Conservation (phyloP, 2,113 vertebrate species). For the Drymodes brunneopygia region DNA sequence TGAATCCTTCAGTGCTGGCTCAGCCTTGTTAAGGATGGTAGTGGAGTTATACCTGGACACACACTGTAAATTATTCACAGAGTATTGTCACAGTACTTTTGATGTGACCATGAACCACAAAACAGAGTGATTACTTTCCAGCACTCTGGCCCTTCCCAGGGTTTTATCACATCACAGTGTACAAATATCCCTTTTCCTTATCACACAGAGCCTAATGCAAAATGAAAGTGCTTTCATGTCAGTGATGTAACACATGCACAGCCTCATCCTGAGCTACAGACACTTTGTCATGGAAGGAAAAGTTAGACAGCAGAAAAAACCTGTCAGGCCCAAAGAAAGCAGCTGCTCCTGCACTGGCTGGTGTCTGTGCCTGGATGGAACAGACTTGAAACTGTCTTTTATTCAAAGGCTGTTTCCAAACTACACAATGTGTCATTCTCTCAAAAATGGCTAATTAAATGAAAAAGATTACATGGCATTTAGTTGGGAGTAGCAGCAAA, state of each 20-base stretch:
- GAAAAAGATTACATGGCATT: background rate
- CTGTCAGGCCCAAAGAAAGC: background rate
- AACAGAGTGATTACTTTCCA: background rate
- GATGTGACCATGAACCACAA: background rate
- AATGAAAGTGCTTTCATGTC: background rate
- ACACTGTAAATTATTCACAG: background rate
- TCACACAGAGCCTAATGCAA: rapidly evolving
- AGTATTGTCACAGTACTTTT: background rate
- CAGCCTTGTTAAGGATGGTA: background rate
- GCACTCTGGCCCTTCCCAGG: background rate
- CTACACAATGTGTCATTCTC: background rate
- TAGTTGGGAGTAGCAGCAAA: background rate
- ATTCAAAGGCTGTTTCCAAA: background rate
- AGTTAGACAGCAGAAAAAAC: background rate
- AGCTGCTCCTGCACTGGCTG: background rate
- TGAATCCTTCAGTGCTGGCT: background rate
- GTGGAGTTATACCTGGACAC: background rate
- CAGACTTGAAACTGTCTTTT: background rate
- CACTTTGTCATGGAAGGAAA: background rate
- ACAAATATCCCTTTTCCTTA: background rate
- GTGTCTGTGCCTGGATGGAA: background rate
- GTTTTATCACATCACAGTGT: background rate
- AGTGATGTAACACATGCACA: background rate
- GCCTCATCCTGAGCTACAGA: background rate
- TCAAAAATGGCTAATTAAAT: background rate